Conservation (phyloP, 2,888 invertebrate genomes). For the Nipponacmea schrenckii region DNA sequence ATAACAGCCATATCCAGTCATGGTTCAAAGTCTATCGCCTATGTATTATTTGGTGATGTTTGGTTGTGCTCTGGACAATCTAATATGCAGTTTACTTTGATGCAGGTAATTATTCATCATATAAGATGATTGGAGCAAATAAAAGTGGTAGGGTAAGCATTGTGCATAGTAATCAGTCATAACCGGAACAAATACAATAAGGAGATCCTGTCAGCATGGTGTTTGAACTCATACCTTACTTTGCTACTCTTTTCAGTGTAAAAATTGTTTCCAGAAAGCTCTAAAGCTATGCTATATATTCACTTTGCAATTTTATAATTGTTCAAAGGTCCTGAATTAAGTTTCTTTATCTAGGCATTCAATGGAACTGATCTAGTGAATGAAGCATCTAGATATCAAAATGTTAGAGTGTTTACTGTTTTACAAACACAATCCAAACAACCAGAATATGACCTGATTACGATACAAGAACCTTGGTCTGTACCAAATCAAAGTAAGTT, state of each 20-base stretch:
- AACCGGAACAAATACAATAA: no score
- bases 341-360: slow-evolving; percentile 36
- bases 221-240: no score
- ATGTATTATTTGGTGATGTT: slow-evolving; percentile 65
- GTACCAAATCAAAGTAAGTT: slow-evolving; percentile 43
- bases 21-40: slow-evolving; percentile 32
- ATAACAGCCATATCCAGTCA: slow-evolving; percentile 36
- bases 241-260: no score
- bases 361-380: slow-evolving; percentile 46
- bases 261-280: no score
- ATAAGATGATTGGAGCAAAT: neutral
- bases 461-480: slow-evolving; percentile 46
- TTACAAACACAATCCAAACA: slow-evolving; percentile 31
- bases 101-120: slow-evolving; percentile 37
- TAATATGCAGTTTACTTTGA: slow-evolving; percentile 60
- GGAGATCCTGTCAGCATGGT: no score
- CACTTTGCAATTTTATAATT: no score
- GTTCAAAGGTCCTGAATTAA: slow-evolving; percentile 5
- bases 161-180: no score
- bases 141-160: no score
- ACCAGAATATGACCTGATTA: slow-evolving; percentile 38
- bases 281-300: no score
- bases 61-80: slow-evolving; percentile 66
- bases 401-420: slow-evolving; percentile 52
- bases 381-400: slow-evolving; percentile 40